These are phyloP conservation scores for Phaethornis superciliosus DNA, from an alignment of 2,113 vertebrate species.

Conservation along the genomic window DNA sequence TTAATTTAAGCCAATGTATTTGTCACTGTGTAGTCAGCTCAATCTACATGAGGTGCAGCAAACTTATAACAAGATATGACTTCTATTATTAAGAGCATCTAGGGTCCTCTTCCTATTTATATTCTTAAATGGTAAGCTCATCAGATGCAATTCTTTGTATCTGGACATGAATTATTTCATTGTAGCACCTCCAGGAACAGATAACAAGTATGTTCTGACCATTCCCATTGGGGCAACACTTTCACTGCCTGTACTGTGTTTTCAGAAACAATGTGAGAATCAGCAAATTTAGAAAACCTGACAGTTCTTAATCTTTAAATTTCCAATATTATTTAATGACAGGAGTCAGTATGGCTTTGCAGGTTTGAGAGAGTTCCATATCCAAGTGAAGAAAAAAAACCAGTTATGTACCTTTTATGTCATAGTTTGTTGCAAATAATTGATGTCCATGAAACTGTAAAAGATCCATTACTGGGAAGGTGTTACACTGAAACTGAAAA, in stretches of 20 bases:
- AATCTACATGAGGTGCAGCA: background rate
- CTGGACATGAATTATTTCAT: background rate
- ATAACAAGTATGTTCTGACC: background rate
- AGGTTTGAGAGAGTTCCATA: background rate
- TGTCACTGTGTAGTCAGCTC: background rate
- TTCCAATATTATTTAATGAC: background rate
- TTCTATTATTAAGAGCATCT: background rate
- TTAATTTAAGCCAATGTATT: background rate
- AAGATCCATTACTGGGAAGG: background rate
- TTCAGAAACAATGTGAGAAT: background rate
- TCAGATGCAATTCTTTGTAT: background rate
- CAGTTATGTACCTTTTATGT: background rate
- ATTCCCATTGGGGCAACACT: background rate
- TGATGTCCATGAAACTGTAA: background rate
- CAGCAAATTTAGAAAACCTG: background rate
- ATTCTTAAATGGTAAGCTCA: background rate
- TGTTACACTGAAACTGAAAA: background rate
- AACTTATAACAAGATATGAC: background rate
- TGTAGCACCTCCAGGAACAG: background rate
- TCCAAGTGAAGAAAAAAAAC: background rate
- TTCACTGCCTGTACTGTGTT: background rate
- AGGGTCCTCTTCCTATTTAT: background rate
- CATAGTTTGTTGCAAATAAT: background rate
- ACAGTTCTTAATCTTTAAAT: background rate
- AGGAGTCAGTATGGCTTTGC: background rate